Evolutionary conservation across 1,140 invertebrate species (phyloP), one percentile per base, ranked within the genome.

Genomic region (Papilio machaon): DNA sequence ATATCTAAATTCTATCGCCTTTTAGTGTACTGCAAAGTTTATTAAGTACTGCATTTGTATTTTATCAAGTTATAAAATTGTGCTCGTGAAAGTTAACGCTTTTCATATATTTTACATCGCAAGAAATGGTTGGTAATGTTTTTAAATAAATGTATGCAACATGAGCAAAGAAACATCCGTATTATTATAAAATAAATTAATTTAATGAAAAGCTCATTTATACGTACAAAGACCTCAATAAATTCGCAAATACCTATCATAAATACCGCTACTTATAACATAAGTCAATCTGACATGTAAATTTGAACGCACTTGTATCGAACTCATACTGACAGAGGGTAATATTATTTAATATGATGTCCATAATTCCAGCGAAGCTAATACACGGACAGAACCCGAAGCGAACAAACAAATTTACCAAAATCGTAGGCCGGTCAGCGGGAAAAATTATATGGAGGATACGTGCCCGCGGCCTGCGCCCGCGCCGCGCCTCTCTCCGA

Each of bases 391-490:
- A 90, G 88, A 90, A 89, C 85, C 82, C 82, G 85, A 80, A 86
- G 87, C 87, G 88, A 90, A 88, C 91, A 92, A 93, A 93, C 90
- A 91, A 91, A 92, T 93, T 93, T 92, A 91, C 88, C 90, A 81
- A 92, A 93, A 92, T 93, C 89, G 90, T 91, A 89, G 88, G 88
- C 84, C 86, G 88, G 82, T 70, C 84, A 81, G 84, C 82, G 84
- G 86, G 86, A 87, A 89, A 91, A 92, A 92, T 92, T 91, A 92
- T 87, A 90, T 92, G 88, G 90, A 86, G 85, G 91, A 89, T 87
- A 85, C 84, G 81, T 80, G 90, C 87, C 84, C 81, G 87, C 85
- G 90, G 86, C 85, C 85, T 85, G 86, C 80, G 84, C 80, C 81
- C 54, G 83, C 75, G 70, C 79, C 54, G 83, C 75, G 70, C 73